Conservation (phyloP, 2,113 vertebrate species). For the Neodontobutis hainanensis region DNA sequence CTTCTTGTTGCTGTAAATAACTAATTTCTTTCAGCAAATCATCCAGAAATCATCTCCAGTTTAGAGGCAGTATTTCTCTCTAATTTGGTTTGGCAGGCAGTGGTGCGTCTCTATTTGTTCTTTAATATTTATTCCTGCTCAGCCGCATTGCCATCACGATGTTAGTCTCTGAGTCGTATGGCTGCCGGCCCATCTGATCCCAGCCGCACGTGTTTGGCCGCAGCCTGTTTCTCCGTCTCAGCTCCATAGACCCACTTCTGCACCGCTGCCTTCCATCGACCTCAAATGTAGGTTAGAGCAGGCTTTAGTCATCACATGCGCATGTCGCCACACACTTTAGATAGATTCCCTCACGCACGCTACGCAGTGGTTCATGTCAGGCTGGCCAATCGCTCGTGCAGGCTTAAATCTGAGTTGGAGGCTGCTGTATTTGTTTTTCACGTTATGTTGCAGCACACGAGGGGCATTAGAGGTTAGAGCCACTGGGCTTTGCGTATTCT, state of each 20-base stretch:
- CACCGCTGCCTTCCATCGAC: slow-evolving; percentile 14
- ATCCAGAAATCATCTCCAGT: neutral
- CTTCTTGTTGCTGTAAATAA: too few species aligned
- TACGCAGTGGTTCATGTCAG: slow-evolving; percentile 24
- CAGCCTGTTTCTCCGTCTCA: slow-evolving; percentile 20
- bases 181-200: slow-evolving; percentile 30
- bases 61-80: neutral
- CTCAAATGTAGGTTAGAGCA: slow-evolving; percentile 61
- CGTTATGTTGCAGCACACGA: slow-evolving; percentile 18
- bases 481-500: slow-evolving; percentile 14
- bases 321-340: neutral
- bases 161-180: neutral
- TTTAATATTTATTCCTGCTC: slow-evolving; percentile 1
- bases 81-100: neutral
- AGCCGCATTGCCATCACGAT: neutral
- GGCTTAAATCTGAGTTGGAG: slow-evolving; percentile 37
- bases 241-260: slow-evolving; percentile 57
- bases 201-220: slow-evolving; percentile 44
- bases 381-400: neutral
- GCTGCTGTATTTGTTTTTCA: slow-evolving; percentile 12
- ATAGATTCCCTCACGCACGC: neutral
- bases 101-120: neutral
- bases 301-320: slow-evolving; percentile 47
- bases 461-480: slow-evolving; percentile 8
- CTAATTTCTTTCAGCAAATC: too few species aligned